Conservation (phyloP, 2,797 vertebrate species). For the Sebastes kiyomatsui region DNA sequence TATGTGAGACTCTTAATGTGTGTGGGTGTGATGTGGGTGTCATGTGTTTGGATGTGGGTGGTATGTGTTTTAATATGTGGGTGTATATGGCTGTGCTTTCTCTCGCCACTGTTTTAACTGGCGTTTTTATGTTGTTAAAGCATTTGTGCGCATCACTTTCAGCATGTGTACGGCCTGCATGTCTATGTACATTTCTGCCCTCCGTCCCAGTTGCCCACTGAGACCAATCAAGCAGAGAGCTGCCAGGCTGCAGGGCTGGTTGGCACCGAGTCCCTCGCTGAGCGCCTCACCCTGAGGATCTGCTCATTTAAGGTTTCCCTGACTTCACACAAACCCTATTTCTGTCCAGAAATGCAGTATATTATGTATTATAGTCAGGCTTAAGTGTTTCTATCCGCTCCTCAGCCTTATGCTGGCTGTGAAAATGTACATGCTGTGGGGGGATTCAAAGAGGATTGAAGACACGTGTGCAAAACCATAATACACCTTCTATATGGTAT, state of each 20-base stretch:
- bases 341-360: constrained; percentile 43
- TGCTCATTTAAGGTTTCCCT: constrained; percentile 70
- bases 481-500: neutral
- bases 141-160: constrained; percentile 16
- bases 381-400: constrained; percentile 41
- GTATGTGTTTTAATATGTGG: constrained; percentile 45
- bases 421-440: neutral
- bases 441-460: constrained; percentile 9
- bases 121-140: constrained; percentile 3
- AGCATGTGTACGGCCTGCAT: neutral
- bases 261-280: constrained; percentile 57
- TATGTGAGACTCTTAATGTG: constrained; percentile 64
- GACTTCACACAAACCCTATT: constrained; percentile 43
- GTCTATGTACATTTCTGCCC: constrained; percentile 57
- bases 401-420: constrained; percentile 1
- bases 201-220: constrained; percentile 61
- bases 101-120: neutral
- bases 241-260: constrained; percentile 67
- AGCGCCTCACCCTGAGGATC: constrained; percentile 59
- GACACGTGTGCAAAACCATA: neutral
- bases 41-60: constrained; percentile 60
- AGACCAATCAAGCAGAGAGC: constrained; percentile 73
- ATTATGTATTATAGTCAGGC: constrained; percentile 29
- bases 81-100: neutral
- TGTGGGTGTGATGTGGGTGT: constrained; percentile 67